Base-by-base conservation (phyloP, 2,797 vertebrate species). In the Babyrousa celebensis region DNA sequence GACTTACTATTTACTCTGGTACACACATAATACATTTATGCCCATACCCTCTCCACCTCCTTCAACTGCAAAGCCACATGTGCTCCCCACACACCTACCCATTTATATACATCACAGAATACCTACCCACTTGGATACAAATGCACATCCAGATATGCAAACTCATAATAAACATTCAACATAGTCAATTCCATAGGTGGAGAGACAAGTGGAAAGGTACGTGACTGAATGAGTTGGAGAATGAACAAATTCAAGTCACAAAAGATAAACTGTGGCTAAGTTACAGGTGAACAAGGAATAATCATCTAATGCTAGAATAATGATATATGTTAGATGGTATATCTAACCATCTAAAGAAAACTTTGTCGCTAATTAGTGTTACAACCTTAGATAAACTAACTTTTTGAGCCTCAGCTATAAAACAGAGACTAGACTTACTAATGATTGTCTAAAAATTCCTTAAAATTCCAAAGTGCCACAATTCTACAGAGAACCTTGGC, bases 391-490 rank as follows among this genome's bases (percentile, higher is more conserved):
- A n/a, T 52, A 85, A 82, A 75, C 25, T 27, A 68, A 65, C 48
- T 75, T 54, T 82, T 82, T 43, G 5, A 43, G 12, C 62, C 25
- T 89, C 3, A 8, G 85, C 23, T 80, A 80, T 9, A 54, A 70
- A 86, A 92, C 6, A 12, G 52, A 88, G 60, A 9, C 17, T 85
- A 77, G n/a, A 48, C 25, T 83, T 90, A 85, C 56, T 90, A 85
- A 63, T 27, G 48, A 96, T 65, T 82, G 56, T 18, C 21, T 77
- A 71, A 89, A 58, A 82, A 32, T 58, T 56, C 85, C 82, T 67
- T 23, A 36, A 16, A 82, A 70, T 77, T 85, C 74, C 36, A 58
- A 94, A 60, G 58, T 52, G 11, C 40, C 77, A n/a, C 29, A 23
- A 54, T 40, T 77, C 20, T 48, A 89, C 12, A 82, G 16, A 82